Evolutionary conservation across 1,140 invertebrate species (phyloP).

Genomic region (Pogonomyrmex barbatus): DNA sequence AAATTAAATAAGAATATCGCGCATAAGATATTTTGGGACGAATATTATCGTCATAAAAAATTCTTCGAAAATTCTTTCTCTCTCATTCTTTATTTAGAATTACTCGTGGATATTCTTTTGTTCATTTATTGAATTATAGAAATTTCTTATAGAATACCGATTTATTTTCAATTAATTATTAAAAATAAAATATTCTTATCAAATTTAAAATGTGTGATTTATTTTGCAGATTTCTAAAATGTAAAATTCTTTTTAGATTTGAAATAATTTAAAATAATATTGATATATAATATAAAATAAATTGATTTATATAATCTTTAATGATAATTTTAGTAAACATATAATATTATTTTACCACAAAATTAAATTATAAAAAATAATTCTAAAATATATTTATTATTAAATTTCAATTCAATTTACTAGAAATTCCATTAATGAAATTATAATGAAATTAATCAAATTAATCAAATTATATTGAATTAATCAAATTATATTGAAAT

Average conservation of each 20-base stretch:
- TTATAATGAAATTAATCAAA: no score
- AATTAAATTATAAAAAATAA: background rate
- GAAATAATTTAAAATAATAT: background rate
- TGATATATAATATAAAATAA: background rate
- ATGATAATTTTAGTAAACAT: slow-evolving; percentile 4
- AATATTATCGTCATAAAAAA: slow-evolving; percentile 37
- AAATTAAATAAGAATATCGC: slow-evolving; percentile 63
- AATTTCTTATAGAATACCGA: slow-evolving; percentile 36
- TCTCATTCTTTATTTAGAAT: slow-evolving; percentile 9
- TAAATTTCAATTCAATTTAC: background rate
- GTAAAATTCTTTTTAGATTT: background rate
- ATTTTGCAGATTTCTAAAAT: slow-evolving; percentile 2
- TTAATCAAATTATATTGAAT: background rate
- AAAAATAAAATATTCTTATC: slow-evolving; percentile 19
- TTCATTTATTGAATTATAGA: slow-evolving; percentile 50
- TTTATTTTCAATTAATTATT: slow-evolving; percentile 34
- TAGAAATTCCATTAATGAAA: background rate
- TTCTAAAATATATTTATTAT: background rate
- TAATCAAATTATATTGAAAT: slow-evolving; percentile 11
- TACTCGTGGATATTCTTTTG: slow-evolving; percentile 35
- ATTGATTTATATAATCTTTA: background rate
- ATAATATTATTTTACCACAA: background rate
- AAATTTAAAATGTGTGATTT: background rate
- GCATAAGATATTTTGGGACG: slow-evolving; percentile 28
- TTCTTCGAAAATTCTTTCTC: background rate